Evolutionary conservation across 64 coral and sea anemone genomes (phyloP), one percentile per base, ranked within the genome.

Genomic region (Montipora sp.): DNA sequence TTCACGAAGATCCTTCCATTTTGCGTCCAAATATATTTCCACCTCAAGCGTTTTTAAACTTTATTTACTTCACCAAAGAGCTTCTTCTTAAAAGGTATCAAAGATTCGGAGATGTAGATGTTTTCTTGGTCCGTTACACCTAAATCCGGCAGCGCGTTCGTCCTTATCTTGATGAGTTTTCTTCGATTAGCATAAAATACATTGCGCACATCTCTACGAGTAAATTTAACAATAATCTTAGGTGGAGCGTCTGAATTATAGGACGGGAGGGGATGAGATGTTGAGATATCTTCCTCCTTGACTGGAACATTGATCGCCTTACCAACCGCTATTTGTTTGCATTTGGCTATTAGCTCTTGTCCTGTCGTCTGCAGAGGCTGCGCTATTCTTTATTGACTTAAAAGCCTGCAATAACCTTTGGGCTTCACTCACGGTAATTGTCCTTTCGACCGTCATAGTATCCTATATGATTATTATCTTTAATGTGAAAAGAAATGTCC

Each of bases 221-320:
- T 78, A 53, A 90, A 90, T 46, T 81, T 81, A 12, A 77, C 89
- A 47, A 90, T 80, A 14, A 90, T 90, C n/a, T 43, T 65, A 5
- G 24, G 24, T 10, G 89, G 89, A 13, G 14, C 88, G 24, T 77
- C 44, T 57, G 67, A 23, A 14, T 80, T 81, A 11, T 45, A 18
- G 47, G 78, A n/a, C 8, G 43, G 46, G 14, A 91, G 79, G 47
- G 78, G 65, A 49, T 91, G 67, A 16, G 78, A 74, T 45, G 73
- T 58, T 8, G 90, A 91, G 47, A 91, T 91, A 59, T 91, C 90
- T 83, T 80, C 89, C 14, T 80, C 58, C 36, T 80, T n/a, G 19
- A 81, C 50, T 48, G 48, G 7, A 27, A 67, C 51, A 55, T 67
- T 78, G 27, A 90, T 49, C 11, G 80, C 47, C 11, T 80, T 73